phyloP scores from a whole-genome alignment of 2,888 invertebrate genomes.

The Gortyna flavago region DNA sequence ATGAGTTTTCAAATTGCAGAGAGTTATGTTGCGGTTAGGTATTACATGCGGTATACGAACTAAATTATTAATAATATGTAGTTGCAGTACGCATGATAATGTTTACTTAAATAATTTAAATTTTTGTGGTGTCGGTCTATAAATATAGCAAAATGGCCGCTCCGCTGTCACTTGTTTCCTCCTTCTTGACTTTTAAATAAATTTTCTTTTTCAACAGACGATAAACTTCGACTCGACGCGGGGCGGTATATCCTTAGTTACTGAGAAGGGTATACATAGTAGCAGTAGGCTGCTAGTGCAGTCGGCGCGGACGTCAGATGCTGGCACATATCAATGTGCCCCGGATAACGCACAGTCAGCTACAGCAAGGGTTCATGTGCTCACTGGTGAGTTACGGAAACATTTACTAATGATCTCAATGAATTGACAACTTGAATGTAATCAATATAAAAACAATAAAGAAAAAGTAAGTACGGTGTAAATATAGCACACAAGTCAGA shows the following conservation, averaged over 20 bases:
- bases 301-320: slow-evolving; percentile 94
- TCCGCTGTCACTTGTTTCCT: slow-evolving; percentile 24
- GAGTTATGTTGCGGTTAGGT: neutral
- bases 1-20: neutral
- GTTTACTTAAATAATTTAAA: neutral
- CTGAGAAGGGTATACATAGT: slow-evolving; percentile 95
- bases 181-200: slow-evolving; percentile 4
- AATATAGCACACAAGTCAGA: neutral
- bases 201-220: slow-evolving; percentile 87
- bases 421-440: neutral
- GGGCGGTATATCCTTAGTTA: slow-evolving; percentile 96
- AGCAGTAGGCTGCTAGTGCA: slow-evolving; percentile 95
- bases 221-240: slow-evolving; percentile 97
- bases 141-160: too few species aligned
- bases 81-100: neutral
- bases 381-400: slow-evolving; percentile 93
- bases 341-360: slow-evolving; percentile 96
- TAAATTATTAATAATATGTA: neutral
- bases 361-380: slow-evolving; percentile 95
- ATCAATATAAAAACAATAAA: neutral
- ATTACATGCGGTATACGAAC: neutral
- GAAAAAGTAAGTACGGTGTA: neutral
- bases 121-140: neutral
- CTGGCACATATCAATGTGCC: slow-evolving; percentile 95
- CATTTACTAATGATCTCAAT: neutral